A percentile compares a stretch with the other conserved stretches of the same genome.
Evolutionary conservation across 2,888 invertebrate genomes (phyloP).

Genomic region (Argynnis bischoffii): DNA sequence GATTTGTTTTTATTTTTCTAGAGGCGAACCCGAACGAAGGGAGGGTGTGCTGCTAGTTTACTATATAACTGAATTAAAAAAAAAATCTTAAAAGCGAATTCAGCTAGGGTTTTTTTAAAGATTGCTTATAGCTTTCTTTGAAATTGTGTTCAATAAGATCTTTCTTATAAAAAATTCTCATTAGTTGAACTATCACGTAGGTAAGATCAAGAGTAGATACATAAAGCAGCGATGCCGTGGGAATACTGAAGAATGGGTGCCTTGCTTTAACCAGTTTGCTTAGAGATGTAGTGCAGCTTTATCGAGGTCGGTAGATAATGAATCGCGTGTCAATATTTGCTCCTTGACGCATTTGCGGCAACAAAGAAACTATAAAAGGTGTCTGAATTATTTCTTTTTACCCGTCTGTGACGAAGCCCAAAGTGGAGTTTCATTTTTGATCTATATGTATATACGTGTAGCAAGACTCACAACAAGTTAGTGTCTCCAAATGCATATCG

Average conservation of each 20-base stretch:
- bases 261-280: conserved; percentile 76
- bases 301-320: conserved; percentile 75
- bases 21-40: too few species aligned
- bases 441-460: too few species aligned
- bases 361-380: conserved; percentile 23
- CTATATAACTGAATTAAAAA: too few species aligned
- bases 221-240: conserved; percentile 71
- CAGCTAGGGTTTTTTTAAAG: too few species aligned
- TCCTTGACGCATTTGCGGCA: conserved; percentile 49
- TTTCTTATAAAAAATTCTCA: conserved; percentile 48
- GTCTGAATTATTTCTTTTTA: conserved; percentile 16
- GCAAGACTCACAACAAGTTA: too few species aligned
- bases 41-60: too few species aligned
- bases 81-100: too few species aligned
- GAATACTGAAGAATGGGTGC: conserved; percentile 70
- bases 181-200: conserved; percentile 71
- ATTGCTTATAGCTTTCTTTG: too few species aligned
- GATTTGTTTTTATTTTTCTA: too few species aligned
- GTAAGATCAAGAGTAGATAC: conserved; percentile 61
- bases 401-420: not conserved
- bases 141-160: not conserved
- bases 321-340: conserved; percentile 72
- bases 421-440: too few species aligned
- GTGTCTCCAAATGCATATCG: too few species aligned
- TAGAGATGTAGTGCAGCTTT: conserved; percentile 65